phyloP scores from a whole-genome alignment of 53 echinoderm and acorn worm species.

The Patiria pectinifera region DNA sequence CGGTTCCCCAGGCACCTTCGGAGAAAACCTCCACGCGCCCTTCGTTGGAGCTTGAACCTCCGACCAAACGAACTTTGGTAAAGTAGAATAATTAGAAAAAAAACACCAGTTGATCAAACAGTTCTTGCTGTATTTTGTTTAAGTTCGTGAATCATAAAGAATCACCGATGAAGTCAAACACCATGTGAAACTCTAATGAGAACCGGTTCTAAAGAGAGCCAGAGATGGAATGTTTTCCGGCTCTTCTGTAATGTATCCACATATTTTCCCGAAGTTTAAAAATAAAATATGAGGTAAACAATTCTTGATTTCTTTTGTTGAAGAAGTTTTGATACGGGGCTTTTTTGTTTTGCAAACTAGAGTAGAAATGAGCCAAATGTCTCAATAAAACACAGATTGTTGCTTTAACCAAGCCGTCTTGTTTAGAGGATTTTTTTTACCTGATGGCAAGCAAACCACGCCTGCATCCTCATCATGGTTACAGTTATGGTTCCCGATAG shows the following conservation, averaged over 20 bases:
- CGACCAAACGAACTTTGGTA: conserved; percentile 38
- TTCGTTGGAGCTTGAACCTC: conserved; percentile 22
- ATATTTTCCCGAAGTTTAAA: too few relatives aligned
- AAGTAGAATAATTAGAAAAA: not conserved
- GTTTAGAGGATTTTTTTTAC: not conserved
- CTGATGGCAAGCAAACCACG: conserved; percentile 25
- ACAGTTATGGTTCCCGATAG: not conserved
- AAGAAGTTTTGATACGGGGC: too few relatives aligned
- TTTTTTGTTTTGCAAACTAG: too few relatives aligned
- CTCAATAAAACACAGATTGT: not conserved
- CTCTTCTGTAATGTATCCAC: too few relatives aligned
- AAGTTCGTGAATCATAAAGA: not conserved
- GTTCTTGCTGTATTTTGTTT: not conserved
- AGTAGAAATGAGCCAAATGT: not conserved
- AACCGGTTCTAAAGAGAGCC: too few relatives aligned
- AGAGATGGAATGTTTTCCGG: too few relatives aligned
- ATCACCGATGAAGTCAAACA: too few relatives aligned
- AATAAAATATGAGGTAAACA: too few relatives aligned
- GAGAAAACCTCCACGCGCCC: conserved; percentile 69
- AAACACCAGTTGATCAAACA: not conserved
- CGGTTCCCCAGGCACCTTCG: conserved; percentile 71
- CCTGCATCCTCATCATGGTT: conserved; percentile 49
- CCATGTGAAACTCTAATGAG: too few relatives aligned
- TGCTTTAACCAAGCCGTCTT: not conserved
- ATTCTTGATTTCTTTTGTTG: too few relatives aligned